Evolutionary conservation across 2,113 vertebrate genomes (phyloP).

Genomic region (Pseudorasbora parva): DNA sequence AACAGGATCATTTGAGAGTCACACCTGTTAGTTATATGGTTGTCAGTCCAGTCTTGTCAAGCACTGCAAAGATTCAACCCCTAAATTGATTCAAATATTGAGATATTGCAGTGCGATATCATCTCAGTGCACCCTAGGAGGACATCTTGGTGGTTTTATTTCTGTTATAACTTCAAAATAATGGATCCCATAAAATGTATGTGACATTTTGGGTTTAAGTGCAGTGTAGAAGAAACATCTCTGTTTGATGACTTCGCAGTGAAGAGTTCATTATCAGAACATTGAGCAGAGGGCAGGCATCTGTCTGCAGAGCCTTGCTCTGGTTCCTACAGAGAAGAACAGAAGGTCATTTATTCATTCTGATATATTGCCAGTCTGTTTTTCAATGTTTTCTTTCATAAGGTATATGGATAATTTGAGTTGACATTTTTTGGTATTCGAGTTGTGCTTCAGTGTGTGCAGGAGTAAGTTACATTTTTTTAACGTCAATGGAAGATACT

Average conservation of each 20-base stretch:
- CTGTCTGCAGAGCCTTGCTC: neutral
- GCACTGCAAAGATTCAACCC: neutral
- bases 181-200: constrained; percentile 14
- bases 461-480: neutral
- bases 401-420: neutral
- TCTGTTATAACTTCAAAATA: neutral
- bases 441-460: neutral
- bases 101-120: constrained; percentile 18
- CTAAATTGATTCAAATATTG: neutral
- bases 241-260: neutral
- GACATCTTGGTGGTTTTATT: neutral
- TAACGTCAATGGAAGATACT: neutral
- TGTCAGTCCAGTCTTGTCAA: constrained; percentile 20
- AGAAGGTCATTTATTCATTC: constrained; percentile 23
- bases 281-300: constrained; percentile 9
- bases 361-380: neutral
- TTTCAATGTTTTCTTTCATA: constrained; percentile 5
- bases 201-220: constrained; percentile 14
- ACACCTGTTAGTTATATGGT: neutral
- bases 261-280: constrained; percentile 35
- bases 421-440: neutral
- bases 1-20: neutral
- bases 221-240: constrained; percentile 24
- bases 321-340: neutral
- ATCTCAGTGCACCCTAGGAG: neutral